Conservation (phyloP, 2,888 invertebrate genomes). For the Amphipyra tragopoginis region DNA sequence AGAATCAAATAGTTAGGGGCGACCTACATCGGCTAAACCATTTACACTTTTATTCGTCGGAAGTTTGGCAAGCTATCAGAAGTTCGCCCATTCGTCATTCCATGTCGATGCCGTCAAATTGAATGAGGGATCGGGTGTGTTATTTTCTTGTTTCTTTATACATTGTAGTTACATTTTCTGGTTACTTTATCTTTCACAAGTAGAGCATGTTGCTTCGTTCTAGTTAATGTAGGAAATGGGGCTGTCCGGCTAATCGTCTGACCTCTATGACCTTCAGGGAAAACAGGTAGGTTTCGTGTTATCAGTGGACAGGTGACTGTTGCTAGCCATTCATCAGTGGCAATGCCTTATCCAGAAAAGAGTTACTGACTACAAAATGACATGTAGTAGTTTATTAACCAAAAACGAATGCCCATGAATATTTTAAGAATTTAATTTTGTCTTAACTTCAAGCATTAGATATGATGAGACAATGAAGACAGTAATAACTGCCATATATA, state of each 20-base stretch:
- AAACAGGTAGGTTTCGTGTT: slow-evolving; percentile 27
- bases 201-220: slow-evolving; percentile 10
- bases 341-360: not conserved
- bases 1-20: slow-evolving; percentile 29
- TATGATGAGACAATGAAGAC: too few relatives aligned
- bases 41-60: slow-evolving; percentile 33
- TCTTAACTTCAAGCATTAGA: too few relatives aligned
- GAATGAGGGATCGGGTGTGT: slow-evolving; percentile 10
- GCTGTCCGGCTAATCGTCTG: not conserved
- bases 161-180: slow-evolving; percentile 1
- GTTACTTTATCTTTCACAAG: slow-evolving; percentile 20
- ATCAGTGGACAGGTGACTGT: slow-evolving; percentile 21
- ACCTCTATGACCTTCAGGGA: slow-evolving; percentile 18
- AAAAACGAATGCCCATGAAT: too few relatives aligned
- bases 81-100: slow-evolving; percentile 27
- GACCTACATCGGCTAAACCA: slow-evolving; percentile 38
- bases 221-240: slow-evolving; percentile 20
- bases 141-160: not conserved
- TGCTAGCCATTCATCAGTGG: slow-evolving; percentile 8
- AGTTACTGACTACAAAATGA: not conserved
- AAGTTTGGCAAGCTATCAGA: slow-evolving; percentile 16
- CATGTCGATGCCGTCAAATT: slow-evolving; percentile 16
- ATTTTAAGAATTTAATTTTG: too few relatives aligned
- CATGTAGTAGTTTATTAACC: too few relatives aligned
- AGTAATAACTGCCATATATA: too few relatives aligned